These are phyloP conservation scores for Vulpes vulpes DNA, from an alignment of 2,113 vertebrate species.

Conservation along the genomic window DNA sequence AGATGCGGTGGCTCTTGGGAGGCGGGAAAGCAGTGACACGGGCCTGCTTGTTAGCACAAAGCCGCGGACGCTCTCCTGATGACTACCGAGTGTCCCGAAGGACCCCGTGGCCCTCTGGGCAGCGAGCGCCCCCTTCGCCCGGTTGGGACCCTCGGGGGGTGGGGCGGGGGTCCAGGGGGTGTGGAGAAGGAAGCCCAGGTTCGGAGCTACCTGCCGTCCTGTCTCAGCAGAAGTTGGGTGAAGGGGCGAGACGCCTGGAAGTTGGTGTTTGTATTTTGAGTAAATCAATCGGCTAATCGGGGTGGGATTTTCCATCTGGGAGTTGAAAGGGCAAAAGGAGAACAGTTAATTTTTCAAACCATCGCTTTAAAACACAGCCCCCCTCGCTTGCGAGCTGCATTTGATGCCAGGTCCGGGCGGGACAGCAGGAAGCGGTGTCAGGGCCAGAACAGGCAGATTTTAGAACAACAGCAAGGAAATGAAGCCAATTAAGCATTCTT, in stretches of 20 bases:
- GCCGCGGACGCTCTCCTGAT: not conserved
- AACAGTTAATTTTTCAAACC: slow-evolving; percentile 84
- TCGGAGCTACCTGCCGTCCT: not conserved
- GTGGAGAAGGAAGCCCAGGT: not conserved
- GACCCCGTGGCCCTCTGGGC: not conserved
- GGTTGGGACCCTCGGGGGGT: accelerated
- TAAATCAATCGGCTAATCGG: slow-evolving; percentile 86
- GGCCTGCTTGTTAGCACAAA: not conserved
- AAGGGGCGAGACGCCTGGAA: slow-evolving; percentile 34
- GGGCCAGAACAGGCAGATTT: slow-evolving; percentile 82
- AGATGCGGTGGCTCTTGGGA: not conserved
- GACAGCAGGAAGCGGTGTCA: slow-evolving; percentile 80
- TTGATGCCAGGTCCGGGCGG: slow-evolving; percentile 81
- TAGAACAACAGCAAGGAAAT: slow-evolving; percentile 85
- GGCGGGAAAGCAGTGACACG: accelerated
- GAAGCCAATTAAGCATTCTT: slow-evolving; percentile 84
- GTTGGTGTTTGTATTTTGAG: slow-evolving; percentile 85
- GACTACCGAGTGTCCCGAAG: not conserved
- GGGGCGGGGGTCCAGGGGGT: accelerated
- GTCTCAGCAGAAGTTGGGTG: not conserved
- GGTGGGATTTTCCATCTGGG: slow-evolving; percentile 86
- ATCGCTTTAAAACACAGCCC: slow-evolving; percentile 84
- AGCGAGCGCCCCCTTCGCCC: not conserved
- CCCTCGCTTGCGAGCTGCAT: slow-evolving; percentile 74
- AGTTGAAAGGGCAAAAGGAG: slow-evolving; percentile 86